Evolutionary conservation across 2,797 vertebrate genomes (phyloP).

Genomic region (Crenichthys baileyi): DNA sequence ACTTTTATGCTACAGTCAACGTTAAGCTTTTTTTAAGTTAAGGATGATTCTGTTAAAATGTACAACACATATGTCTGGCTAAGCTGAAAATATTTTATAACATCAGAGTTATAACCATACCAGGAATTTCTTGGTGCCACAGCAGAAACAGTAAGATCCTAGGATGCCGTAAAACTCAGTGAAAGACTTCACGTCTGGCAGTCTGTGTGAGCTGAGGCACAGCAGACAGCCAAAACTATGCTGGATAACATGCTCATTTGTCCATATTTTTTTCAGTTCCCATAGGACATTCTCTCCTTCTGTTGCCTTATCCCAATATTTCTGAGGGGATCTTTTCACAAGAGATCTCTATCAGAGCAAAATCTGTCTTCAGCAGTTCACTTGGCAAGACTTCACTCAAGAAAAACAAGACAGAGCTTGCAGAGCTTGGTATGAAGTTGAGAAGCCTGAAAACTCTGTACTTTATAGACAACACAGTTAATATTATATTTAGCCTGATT

Average conservation of each 20-base stretch:
- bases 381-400: conserved; percentile 73
- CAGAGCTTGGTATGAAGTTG: conserved; percentile 36
- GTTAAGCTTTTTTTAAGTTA: not conserved
- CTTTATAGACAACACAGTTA: conserved; percentile 13
- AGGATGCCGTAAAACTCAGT: conserved; percentile 43
- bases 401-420: conserved; percentile 42
- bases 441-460: conserved; percentile 22
- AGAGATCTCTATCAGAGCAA: conserved; percentile 76
- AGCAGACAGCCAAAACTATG: conserved; percentile 68
- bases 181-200: conserved; percentile 52
- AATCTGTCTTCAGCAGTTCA: conserved; percentile 74
- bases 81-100: conserved; percentile 9
- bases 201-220: conserved; percentile 62
- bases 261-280: conserved; percentile 76
- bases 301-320: conserved; percentile 77
- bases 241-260: conserved; percentile 79
- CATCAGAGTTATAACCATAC: not conserved
- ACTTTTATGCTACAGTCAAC: not conserved
- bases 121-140: conserved; percentile 7
- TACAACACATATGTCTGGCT: not conserved
- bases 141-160: conserved; percentile 18
- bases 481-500: conserved; percentile 16
- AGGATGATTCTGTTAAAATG: not conserved
- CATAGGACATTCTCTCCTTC: conserved; percentile 70
- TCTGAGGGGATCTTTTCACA: conserved; percentile 57